Evolutionary conservation across 2,888 invertebrate species (phyloP), one percentile per base, ranked within the genome.

Genomic region (Amorpha juglandis): DNA sequence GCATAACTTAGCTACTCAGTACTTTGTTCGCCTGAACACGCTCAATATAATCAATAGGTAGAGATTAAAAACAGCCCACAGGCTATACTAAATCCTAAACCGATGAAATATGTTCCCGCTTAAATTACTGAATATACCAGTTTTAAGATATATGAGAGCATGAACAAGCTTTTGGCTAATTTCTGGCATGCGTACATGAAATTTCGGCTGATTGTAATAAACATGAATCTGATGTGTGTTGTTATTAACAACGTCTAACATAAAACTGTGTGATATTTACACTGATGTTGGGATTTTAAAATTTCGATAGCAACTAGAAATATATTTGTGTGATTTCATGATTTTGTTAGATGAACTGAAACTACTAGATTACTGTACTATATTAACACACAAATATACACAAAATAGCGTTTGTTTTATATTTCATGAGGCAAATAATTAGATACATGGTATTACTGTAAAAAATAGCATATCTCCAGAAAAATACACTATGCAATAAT

Each of bases 191-290:
- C 38, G 42, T 19, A 58, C 42, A 58, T 58, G 42, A 35, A 19
- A 35, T 38, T 38, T 42, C 19, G 6, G 58, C 0, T 42, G 9
- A 19, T 58, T 58, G 42, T 58, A 58, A 58, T 58, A 58, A 58
- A 58, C 58, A 58, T 58, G 38, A 42, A 19, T 19, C 12, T 42
- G 42, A 38, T 58, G 58, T 55, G 6, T 58, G 58, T 58, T 58
- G 38, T 58, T 58, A 38, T 11, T 16, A 38, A 47, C 48, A 38
- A 47, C 48, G 38, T 63, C 63, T 63, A 66, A 66, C 63, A 66
- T 65, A 55, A 63, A 51, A 63, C 45, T 58, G 42, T 58, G 38
- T 33, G 19, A 42, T 42, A 7, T 58, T 42, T 11, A 19, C 3
- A n/a, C 6, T 12, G 38, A 11, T 58, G 55, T n/a, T n/a, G n/a